A percentile compares a stretch with the other conserved stretches of the same genome.
Conservation (phyloP, 2,113 vertebrate species). For the Coptodon bakossiorum region DNA sequence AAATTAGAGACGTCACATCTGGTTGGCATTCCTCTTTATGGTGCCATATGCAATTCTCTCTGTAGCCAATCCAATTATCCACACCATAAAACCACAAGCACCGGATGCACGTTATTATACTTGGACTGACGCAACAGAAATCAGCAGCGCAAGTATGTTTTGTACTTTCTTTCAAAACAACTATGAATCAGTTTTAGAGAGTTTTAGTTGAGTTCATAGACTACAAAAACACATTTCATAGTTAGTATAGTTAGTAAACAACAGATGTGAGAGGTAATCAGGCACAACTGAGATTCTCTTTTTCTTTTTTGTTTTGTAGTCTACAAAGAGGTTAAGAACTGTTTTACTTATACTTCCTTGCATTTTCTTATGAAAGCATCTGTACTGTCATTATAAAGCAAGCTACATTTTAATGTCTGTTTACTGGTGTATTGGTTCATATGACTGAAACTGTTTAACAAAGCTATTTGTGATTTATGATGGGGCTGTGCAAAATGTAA, state of each 20-base stretch:
- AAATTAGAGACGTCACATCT: constrained; percentile 38
- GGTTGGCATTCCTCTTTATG: constrained; percentile 48
- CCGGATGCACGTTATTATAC: constrained; percentile 18
- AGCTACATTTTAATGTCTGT: not conserved
- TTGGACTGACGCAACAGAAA: constrained; percentile 5
- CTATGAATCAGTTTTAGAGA: not conserved
- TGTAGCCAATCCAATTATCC: constrained; percentile 36
- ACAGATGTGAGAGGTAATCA: not conserved
- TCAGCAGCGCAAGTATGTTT: not conserved
- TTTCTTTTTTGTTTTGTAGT: not conserved
- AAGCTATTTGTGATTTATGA: not conserved
- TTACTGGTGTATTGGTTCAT: not conserved
- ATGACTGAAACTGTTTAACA: not conserved
- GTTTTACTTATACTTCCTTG: not conserved
- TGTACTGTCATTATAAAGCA: not conserved
- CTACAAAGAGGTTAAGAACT: not conserved
- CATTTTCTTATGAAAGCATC: not conserved
- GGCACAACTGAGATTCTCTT: not conserved
- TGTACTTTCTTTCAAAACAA: not conserved
- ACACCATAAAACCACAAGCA: constrained; percentile 42
- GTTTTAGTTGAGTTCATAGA: not conserved
- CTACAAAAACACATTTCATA: not conserved
- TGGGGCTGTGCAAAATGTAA: not conserved
- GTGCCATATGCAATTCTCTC: constrained; percentile 50
- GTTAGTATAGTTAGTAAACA: not conserved